Conservation (phyloP, 1,140 invertebrate species). For the Achroia grisella region DNA sequence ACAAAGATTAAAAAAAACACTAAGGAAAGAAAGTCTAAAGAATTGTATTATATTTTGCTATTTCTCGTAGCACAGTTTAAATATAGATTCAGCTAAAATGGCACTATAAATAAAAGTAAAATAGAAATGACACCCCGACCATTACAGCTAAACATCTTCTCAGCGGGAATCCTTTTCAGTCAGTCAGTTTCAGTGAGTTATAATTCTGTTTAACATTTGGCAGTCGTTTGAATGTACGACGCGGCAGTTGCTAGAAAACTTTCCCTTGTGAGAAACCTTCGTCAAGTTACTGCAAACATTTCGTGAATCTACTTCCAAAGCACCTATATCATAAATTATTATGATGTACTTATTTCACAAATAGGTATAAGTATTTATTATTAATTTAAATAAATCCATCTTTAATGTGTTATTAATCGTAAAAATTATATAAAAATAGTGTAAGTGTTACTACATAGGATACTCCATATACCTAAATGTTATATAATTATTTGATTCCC, state of each 20-base stretch:
- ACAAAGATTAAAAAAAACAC: no score
- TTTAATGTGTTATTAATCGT: no score
- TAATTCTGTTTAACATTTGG: constrained; percentile 28
- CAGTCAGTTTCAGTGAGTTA: constrained; percentile 14
- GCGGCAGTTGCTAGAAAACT: constrained; percentile 40
- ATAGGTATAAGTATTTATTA: not conserved
- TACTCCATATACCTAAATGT: no score
- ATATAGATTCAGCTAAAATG: no score
- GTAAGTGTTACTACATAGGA: no score
- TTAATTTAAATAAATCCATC: no score
- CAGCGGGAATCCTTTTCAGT: constrained; percentile 8
- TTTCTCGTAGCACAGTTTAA: no score
- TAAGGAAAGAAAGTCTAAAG: no score
- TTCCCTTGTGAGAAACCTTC: constrained; percentile 57
- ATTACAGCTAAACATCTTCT: constrained; percentile 1
- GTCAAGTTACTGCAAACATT: constrained; percentile 57
- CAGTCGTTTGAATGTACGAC: constrained; percentile 58
- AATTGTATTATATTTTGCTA: no score
- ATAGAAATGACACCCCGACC: not conserved
- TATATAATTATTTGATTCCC: no score
- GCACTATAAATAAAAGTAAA: no score
- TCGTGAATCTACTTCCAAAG: constrained; percentile 55
- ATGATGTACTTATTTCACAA: constrained; percentile 10
- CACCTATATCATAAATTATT: constrained; percentile 26
- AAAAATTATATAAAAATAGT: no score